Percentiles rank a stretch among this genome's conserved stretches.
Evolutionary conservation across 2,113 vertebrate genomes (phyloP).

Genomic region (Halichoeres trimaculatus): DNA sequence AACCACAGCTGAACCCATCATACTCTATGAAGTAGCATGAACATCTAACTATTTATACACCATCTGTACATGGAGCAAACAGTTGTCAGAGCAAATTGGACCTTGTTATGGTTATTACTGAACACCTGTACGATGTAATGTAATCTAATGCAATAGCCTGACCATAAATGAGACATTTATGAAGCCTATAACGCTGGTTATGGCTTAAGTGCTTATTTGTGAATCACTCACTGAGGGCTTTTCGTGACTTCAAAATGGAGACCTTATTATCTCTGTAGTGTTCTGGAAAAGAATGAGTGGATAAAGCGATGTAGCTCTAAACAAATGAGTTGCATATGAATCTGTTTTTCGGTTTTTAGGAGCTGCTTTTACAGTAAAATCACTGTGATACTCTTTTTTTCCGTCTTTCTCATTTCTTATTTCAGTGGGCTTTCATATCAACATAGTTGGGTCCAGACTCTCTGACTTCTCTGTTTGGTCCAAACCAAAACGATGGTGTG

Average conservation of each 20-base stretch:
- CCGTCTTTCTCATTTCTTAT: too few relatives aligned
- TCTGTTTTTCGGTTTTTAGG: too few relatives aligned
- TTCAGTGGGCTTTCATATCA: too few relatives aligned
- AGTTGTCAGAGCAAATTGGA: slow-evolving; percentile 18
- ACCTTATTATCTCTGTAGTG: background rate
- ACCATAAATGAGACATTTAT: slow-evolving; percentile 25
- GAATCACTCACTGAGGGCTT: background rate
- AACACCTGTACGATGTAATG: slow-evolving; percentile 41
- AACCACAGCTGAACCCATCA: slow-evolving; percentile 18
- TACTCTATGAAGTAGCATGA: slow-evolving; percentile 7
- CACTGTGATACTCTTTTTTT: too few relatives aligned
- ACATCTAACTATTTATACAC: slow-evolving; percentile 40
- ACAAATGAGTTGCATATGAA: background rate
- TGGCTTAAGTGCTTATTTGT: background rate
- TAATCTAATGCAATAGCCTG: slow-evolving; percentile 15
- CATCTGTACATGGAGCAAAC: slow-evolving; percentile 20
- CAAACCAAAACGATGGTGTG: too few relatives aligned
- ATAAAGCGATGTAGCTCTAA: background rate
- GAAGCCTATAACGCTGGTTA: slow-evolving; percentile 20
- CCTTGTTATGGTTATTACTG: slow-evolving; percentile 26
- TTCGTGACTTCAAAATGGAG: background rate
- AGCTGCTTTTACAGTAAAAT: too few relatives aligned
- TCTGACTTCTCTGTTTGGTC: too few relatives aligned
- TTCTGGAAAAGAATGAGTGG: background rate
- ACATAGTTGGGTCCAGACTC: too few relatives aligned